A percentile compares a stretch with the other conserved stretches of the same genome.
Conservation (phyloP, 2,888 invertebrate species). For the Nyleta sp. region DNA sequence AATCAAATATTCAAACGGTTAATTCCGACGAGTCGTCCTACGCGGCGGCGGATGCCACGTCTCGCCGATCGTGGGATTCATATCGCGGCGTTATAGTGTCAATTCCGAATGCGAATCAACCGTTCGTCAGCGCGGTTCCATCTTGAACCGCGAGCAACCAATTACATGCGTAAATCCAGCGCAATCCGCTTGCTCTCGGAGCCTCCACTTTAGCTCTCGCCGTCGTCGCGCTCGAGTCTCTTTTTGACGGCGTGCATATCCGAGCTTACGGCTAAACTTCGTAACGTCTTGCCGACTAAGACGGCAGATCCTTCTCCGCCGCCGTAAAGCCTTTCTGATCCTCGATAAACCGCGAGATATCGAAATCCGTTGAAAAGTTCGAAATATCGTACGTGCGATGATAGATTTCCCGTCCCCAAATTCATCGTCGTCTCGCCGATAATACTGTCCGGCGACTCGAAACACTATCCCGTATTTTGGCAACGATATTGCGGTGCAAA, state of each 20-base stretch:
- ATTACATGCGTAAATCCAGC: conserved; percentile 61
- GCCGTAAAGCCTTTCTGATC: conserved; percentile 43
- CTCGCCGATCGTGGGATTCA: neutral
- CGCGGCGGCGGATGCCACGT: neutral
- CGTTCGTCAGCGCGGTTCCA: conserved; percentile 31
- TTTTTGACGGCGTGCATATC: conserved; percentile 46
- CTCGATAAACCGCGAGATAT: conserved; percentile 46
- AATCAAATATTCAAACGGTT: neutral
- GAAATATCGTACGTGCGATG: conserved; percentile 31
- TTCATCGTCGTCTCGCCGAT: neutral
- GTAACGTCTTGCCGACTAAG: conserved; percentile 44
- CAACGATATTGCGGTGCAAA: too few species aligned
- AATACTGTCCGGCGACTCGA: neutral
- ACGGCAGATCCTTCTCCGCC: conserved; percentile 26
- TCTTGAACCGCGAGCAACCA: conserved; percentile 49
- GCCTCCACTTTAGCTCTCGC: conserved; percentile 40
- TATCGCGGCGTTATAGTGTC: conserved; percentile 2
- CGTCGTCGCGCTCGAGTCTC: conserved; percentile 39
- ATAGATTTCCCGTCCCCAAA: conserved; percentile 14
- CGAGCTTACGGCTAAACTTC: conserved; percentile 52
- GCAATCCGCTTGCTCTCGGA: conserved; percentile 46
- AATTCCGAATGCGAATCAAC: conserved; percentile 29
- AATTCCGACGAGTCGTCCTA: neutral
- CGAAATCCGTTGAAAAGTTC: conserved; percentile 44
- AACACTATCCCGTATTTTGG: too few species aligned